Conservation (phyloP, 2,888 invertebrate species). For the Amphipoea oculea region DNA sequence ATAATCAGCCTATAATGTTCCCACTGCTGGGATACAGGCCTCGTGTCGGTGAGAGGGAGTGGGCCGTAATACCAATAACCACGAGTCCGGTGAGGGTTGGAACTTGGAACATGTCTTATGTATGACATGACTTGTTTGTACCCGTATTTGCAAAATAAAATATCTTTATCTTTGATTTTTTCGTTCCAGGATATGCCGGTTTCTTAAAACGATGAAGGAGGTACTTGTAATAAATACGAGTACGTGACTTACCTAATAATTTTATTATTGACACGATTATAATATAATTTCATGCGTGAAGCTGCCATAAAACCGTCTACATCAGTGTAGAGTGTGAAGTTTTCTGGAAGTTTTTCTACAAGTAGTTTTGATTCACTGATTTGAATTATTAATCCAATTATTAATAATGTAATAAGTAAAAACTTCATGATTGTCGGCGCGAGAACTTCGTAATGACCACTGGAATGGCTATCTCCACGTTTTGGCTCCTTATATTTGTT, state of each 20-base stretch:
- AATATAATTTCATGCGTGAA: background rate
- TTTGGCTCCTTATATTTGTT: background rate
- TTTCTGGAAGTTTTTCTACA: background rate
- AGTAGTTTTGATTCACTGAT: background rate
- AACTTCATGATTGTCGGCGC: slow-evolving; percentile 7
- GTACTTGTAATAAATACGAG: background rate
- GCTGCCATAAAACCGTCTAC: background rate
- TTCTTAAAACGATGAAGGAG: background rate
- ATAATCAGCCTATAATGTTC: too few relatives aligned
- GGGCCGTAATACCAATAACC: too few relatives aligned
- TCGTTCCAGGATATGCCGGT: background rate
- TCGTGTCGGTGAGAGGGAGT: too few relatives aligned
- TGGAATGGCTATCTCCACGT: background rate
- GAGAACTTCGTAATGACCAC: background rate
- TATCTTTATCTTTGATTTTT: background rate
- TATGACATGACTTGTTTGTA: too few relatives aligned
- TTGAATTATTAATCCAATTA: slow-evolving; percentile 1
- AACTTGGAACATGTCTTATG: too few relatives aligned
- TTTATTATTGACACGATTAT: background rate
- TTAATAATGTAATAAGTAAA: background rate
- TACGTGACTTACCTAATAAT: background rate
- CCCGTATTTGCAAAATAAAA: too few relatives aligned
- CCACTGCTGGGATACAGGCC: too few relatives aligned
- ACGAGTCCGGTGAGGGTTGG: too few relatives aligned
- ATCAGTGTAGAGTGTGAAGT: too few relatives aligned